Percentiles rank a stretch among this genome's conserved stretches.
These are phyloP conservation scores for Aphodius sticticus DNA, from an alignment of 2,888 invertebrate genomes.

Conservation along the genomic window DNA sequence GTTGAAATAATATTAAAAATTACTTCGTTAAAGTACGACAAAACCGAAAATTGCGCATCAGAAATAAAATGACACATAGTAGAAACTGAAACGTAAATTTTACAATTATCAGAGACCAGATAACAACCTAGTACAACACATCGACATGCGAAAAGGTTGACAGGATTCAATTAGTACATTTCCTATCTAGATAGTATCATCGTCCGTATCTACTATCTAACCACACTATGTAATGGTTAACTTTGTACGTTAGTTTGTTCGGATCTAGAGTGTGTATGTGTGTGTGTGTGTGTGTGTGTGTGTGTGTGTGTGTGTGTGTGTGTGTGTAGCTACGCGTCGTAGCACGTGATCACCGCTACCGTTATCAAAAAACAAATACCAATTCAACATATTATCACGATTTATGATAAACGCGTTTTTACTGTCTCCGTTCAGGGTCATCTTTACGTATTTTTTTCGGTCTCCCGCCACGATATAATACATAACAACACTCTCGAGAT, in stretches of 20 bases:
- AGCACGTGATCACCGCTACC: background rate
- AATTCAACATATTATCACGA: background rate
- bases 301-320: too few relatives aligned
- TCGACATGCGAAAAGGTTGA: background rate
- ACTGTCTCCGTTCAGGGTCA: background rate
- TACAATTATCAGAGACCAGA: background rate
- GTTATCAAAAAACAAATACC: background rate
- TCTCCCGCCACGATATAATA: background rate
- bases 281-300: too few relatives aligned
- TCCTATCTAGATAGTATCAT: background rate
- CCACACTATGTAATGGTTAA: background rate
- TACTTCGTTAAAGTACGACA: too few relatives aligned
- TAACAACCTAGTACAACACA: constrained; percentile 4
- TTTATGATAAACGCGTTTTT: background rate
- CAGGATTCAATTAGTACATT: background rate
- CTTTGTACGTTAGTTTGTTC: too few relatives aligned
- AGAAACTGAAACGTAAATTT: background rate
- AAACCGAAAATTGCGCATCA: background rate
- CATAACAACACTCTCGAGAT: background rate
- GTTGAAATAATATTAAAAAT: too few relatives aligned
- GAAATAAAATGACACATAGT: background rate
- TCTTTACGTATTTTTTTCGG: background rate
- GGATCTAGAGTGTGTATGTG: too few relatives aligned
- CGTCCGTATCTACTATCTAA: background rate
- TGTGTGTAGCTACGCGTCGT: background rate